Conservation (phyloP, 2,888 invertebrate genomes). For the Clanis bilineata region DNA sequence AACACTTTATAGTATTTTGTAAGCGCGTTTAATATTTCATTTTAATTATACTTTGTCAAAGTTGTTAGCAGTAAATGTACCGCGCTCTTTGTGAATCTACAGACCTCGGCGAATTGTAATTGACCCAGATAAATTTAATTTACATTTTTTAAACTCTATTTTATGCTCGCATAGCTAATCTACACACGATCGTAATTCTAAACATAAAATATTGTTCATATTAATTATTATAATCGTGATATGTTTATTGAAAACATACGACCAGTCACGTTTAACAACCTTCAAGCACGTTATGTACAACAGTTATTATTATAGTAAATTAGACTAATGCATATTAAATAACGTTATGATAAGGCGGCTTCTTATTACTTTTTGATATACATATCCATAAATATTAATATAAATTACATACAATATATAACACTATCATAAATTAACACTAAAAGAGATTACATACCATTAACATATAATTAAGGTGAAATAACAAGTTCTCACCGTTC, state of each 20-base stretch:
- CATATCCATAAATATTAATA: slow-evolving; percentile 12
- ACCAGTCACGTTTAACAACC: slow-evolving; percentile 3
- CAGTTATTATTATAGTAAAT: slow-evolving; percentile 1
- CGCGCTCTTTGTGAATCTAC: slow-evolving; percentile 4
- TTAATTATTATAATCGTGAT: background rate
- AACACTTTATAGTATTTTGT: background rate
- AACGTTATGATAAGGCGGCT: slow-evolving; percentile 1
- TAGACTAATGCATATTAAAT: background rate
- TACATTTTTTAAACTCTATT: background rate
- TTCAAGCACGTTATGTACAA: background rate
- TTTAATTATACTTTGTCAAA: background rate
- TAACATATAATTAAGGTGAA: slow-evolving; percentile 24
- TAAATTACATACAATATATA: slow-evolving; percentile 4
- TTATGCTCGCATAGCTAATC: background rate
- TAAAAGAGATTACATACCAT: slow-evolving; percentile 10
- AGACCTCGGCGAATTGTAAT: slow-evolving; percentile 5
- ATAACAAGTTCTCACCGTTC: slow-evolving; percentile 69
- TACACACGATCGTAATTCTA: background rate
- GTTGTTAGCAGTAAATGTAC: background rate
- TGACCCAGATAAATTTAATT: slow-evolving; percentile 5
- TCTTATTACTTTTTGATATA: background rate
- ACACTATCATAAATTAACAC: slow-evolving; percentile 6
- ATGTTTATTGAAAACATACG: slow-evolving; percentile 13
- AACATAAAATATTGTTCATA: background rate
- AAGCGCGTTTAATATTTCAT: background rate